phyloP scores from a whole-genome alignment of 2,888 invertebrate species.

The Orthosia gracilis region DNA sequence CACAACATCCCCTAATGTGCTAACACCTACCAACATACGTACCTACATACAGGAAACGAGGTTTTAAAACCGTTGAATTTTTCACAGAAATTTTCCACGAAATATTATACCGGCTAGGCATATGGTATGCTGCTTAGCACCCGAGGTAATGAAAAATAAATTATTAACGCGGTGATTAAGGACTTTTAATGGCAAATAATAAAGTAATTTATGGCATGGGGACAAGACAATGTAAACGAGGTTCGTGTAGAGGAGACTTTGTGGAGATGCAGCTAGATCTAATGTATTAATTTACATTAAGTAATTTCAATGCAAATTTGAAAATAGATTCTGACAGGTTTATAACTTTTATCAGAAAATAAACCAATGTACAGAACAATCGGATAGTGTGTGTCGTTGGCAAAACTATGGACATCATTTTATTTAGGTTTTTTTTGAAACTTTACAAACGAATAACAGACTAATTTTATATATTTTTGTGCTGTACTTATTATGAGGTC shows the following conservation, averaged over 20 bases:
- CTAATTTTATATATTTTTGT: no score
- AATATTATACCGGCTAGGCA: constrained; percentile 28
- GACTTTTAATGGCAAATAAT: constrained; percentile 25
- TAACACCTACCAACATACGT: constrained; percentile 27
- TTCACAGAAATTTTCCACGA: constrained; percentile 47
- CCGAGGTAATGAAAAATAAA: constrained; percentile 49
- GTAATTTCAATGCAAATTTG: no score
- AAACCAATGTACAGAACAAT: no score
- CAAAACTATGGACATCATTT: no score
- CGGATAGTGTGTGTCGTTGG: no score
- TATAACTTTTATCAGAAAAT: no score
- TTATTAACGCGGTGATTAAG: constrained; percentile 50
- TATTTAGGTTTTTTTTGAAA: no score
- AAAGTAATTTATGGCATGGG: constrained; percentile 12
- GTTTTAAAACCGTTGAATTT: constrained; percentile 58
- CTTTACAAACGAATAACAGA: no score
- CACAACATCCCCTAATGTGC: constrained; percentile 25
- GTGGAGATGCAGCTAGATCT: not conserved
- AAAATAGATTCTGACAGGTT: no score
- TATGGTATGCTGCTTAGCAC: constrained; percentile 26
- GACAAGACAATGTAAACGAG: not conserved
- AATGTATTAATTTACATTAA: not conserved
- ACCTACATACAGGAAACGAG: constrained; percentile 40
- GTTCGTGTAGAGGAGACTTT: constrained; percentile 5
- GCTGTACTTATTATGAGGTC: no score